phyloP scores from a whole-genome alignment of 64 coral and sea anemone species.

The Porites lutea region DNA sequence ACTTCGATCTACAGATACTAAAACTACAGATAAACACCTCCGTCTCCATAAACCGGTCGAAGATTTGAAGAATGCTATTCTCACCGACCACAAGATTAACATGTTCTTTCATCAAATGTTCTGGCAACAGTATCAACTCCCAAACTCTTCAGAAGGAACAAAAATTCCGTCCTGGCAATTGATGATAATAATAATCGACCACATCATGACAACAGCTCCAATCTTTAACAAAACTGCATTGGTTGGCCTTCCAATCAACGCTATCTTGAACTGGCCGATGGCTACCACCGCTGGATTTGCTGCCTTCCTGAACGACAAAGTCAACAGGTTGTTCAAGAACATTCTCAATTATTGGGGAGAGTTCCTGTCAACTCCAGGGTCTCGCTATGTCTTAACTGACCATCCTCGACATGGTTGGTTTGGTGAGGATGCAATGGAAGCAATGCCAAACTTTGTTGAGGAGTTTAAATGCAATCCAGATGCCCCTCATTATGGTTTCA shows the following conservation, averaged over 20 bases:
- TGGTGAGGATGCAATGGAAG: constrained; percentile 58
- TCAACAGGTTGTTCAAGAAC: too few species aligned
- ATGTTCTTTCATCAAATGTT: constrained; percentile 79
- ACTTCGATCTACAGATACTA: background rate
- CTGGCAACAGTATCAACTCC: constrained; percentile 54
- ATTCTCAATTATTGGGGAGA: too few species aligned
- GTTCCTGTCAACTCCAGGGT: too few species aligned
- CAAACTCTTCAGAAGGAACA: constrained; percentile 28
- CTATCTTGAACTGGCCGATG: constrained; percentile 74
- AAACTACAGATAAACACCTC: background rate
- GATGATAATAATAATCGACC: constrained; percentile 54
- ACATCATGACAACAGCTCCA: constrained; percentile 70
- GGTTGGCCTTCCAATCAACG: constrained; percentile 61
- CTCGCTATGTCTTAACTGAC: too few species aligned
- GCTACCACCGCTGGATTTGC: constrained; percentile 69
- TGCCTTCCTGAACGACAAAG: too few species aligned
- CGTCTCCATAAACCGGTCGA: constrained; percentile 30
- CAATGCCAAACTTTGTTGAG: constrained; percentile 69
- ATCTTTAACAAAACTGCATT: constrained; percentile 67
- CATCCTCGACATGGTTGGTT: too few species aligned
- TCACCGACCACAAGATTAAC: constrained; percentile 55
- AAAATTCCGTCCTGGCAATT: constrained; percentile 54
- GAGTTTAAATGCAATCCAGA: constrained; percentile 65
- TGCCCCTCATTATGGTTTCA: constrained; percentile 52
- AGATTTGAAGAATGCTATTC: constrained; percentile 43